Conservation (phyloP, 2,888 invertebrate genomes). For the Himalopsyche kuldschensis region DNA sequence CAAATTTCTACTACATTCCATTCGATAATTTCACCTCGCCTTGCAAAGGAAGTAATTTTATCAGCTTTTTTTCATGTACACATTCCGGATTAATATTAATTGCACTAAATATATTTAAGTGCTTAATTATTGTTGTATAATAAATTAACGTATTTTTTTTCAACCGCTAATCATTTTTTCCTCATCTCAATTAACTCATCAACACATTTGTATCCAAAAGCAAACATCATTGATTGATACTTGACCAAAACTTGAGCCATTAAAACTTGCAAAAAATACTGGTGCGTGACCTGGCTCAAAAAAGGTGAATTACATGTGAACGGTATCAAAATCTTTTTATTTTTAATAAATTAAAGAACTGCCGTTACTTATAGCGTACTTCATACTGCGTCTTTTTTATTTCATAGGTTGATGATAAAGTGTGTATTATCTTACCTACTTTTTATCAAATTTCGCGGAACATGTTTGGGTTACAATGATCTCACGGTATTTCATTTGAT, state of each 20-base stretch:
- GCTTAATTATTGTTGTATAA: no score
- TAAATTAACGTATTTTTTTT: no score
- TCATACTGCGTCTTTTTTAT: background rate
- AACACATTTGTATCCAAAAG: background rate
- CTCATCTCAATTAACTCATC: background rate
- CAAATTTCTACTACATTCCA: no score
- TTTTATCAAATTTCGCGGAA: background rate
- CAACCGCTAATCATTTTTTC: no score
- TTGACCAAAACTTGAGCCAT: background rate
- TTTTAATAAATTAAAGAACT: background rate
- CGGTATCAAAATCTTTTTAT: background rate
- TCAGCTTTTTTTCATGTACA: no score
- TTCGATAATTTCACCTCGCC: no score
- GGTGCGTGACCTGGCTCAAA: background rate
- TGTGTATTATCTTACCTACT: background rate
- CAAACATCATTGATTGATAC: background rate
- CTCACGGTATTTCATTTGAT: background rate
- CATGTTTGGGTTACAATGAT: background rate
- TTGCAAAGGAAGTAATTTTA: no score
- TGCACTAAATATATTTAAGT: no score
- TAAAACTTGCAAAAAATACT: background rate
- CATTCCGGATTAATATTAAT: no score
- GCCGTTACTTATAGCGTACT: background rate
- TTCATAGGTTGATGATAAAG: background rate
- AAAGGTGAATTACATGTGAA: background rate